These are phyloP conservation scores for Phenganax marumi DNA, from an alignment of 92 coral and sea anemone genomes.

Conservation along the genomic window DNA sequence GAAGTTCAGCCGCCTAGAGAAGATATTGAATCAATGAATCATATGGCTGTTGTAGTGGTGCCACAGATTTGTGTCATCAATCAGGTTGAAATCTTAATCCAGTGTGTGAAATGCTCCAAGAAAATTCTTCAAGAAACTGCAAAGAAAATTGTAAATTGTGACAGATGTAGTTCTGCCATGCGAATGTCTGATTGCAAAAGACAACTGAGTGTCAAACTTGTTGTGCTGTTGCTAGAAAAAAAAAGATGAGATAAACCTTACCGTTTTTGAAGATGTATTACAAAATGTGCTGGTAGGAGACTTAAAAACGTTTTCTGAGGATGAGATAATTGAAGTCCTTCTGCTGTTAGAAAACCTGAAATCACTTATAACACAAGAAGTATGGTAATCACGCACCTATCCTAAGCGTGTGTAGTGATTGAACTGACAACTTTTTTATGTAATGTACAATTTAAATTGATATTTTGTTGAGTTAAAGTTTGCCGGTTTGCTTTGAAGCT, in stretches of 20 bases:
- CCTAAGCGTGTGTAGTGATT: too few species aligned
- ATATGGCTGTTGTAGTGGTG: conserved; percentile 21
- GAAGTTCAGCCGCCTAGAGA: conserved; percentile 29
- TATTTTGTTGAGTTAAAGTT: too few species aligned
- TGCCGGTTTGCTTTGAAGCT: too few species aligned
- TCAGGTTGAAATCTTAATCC: conserved; percentile 32
- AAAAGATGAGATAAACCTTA: conserved; percentile 42
- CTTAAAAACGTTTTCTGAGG: conserved; percentile 33
- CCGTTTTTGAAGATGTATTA: conserved; percentile 43
- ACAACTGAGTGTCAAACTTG: neutral
- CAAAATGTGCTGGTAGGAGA: conserved; percentile 38
- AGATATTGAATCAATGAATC: conserved; percentile 24
- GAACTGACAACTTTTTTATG: too few species aligned
- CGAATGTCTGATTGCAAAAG: conserved; percentile 26
- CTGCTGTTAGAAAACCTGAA: conserved; percentile 36
- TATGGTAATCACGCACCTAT: neutral
- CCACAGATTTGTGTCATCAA: conserved; percentile 4
- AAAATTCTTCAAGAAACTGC: conserved; percentile 41
- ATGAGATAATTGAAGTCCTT: conserved; percentile 30
- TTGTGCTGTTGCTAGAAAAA: neutral
- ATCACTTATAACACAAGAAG: conserved; percentile 1
- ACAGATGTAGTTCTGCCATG: conserved; percentile 51
- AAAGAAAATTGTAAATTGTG: conserved; percentile 34
- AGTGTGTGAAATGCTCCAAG: conserved; percentile 22
- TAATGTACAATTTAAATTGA: too few species aligned